phyloP scores from a whole-genome alignment of 30 jellyfish, hydroid and myxozoan genomes.

The Sanderia malayensis region DNA sequence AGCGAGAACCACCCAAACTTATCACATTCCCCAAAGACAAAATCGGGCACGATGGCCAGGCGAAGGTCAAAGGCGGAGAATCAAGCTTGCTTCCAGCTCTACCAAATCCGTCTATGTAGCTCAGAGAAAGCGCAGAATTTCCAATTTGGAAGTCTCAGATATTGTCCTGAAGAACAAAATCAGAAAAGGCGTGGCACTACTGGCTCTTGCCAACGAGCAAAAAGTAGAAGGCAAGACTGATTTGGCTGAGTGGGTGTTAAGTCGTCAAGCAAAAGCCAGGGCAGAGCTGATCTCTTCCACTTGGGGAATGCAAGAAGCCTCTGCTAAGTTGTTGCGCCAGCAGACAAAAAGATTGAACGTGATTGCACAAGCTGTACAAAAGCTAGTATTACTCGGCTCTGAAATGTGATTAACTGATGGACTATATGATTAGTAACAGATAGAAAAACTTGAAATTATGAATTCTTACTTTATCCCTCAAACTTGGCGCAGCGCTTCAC shows the following conservation, averaged over 20 bases:
- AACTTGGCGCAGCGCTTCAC: too few relatives aligned
- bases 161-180: constrained; percentile 1
- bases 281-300: constrained; percentile 24
- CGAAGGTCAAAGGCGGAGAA: neutral
- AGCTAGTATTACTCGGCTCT: too few relatives aligned
- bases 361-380: too few relatives aligned
- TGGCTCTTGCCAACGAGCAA: constrained; percentile 38
- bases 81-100: too few relatives aligned
- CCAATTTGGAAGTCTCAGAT: constrained; percentile 10
- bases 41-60: constrained; percentile 28
- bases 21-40: constrained; percentile 39
- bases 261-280: neutral
- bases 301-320: constrained; percentile 35
- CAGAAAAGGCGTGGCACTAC: constrained; percentile 13
- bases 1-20: constrained; percentile 37
- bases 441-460: too few relatives aligned
- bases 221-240: constrained; percentile 28
- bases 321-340: constrained; percentile 1
- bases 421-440: too few relatives aligned
- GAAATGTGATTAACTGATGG: too few relatives aligned
- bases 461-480: too few relatives aligned
- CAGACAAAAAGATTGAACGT: neutral
- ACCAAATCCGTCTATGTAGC: neutral
- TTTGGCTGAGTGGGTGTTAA: constrained; percentile 15
- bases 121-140: constrained; percentile 6